These are phyloP conservation scores for Carcharodon carcharias DNA, from an alignment of 2,797 vertebrate genomes.

Conservation along the genomic window DNA sequence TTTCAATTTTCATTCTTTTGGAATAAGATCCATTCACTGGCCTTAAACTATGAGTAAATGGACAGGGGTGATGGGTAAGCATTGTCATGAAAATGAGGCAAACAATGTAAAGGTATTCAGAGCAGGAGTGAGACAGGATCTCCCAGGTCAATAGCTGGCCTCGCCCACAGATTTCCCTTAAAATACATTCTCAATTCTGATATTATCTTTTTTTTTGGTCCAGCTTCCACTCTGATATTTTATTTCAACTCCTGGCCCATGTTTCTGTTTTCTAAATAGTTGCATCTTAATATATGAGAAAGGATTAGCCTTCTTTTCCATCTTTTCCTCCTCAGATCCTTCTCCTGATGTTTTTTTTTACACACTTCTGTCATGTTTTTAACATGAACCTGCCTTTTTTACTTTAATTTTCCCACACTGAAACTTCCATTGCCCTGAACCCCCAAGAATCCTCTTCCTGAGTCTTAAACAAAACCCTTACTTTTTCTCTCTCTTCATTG, in stretches of 20 bases:
- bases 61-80: neutral
- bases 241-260: neutral
- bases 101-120: neutral
- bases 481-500: neutral
- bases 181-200: neutral
- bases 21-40: neutral
- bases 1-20: neutral
- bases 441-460: neutral
- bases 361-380: neutral
- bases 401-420: neutral
- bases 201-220: neutral
- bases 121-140: neutral
- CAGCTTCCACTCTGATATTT: neutral
- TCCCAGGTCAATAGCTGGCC: neutral
- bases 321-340: neutral
- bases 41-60: neutral
- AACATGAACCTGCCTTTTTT: neutral
- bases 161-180: neutral
- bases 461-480: neutral
- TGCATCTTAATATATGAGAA: neutral
- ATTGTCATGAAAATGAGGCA: neutral
- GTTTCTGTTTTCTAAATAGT: neutral
- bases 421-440: neutral
- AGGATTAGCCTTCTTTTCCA: neutral
- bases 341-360: neutral